Percentiles rank a stretch among this genome's conserved stretches.
Evolutionary conservation across 1,140 invertebrate genomes (phyloP).

Genomic region (Drosophila nigromelanica): DNA sequence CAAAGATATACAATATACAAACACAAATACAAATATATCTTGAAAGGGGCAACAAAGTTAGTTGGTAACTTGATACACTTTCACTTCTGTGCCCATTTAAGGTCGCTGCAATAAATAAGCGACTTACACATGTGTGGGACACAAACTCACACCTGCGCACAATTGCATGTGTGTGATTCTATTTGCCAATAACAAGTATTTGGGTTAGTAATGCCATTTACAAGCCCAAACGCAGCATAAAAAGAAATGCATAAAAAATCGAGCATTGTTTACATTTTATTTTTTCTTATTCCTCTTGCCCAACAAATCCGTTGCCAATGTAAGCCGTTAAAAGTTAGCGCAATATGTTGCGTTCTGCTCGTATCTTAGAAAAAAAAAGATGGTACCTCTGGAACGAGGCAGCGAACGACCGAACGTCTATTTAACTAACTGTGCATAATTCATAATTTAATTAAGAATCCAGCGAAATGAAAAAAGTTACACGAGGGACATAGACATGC

Average conservation of each 20-base stretch:
- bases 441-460: conserved; percentile 77
- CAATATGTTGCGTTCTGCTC: conserved; percentile 29
- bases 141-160: conserved; percentile 19
- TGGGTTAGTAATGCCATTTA: conserved; percentile 69
- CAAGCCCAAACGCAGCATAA: conserved; percentile 43
- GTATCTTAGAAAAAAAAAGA: conserved; percentile 28
- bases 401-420: conserved; percentile 55
- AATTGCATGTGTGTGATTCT: conserved; percentile 5
- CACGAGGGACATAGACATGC: conserved; percentile 46
- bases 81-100: conserved; percentile 58
- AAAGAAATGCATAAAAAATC: conserved; percentile 49
- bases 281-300: conserved; percentile 10
- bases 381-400: not conserved
- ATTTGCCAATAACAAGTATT: conserved; percentile 56
- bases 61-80: conserved; percentile 52
- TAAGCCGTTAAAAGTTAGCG: conserved; percentile 48
- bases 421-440: conserved; percentile 75
- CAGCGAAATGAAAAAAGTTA: conserved; percentile 64
- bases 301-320: conserved; percentile 50
- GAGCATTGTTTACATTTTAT: conserved; percentile 40
- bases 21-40: conserved; percentile 27
- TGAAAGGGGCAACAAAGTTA: conserved; percentile 22
- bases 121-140: conserved; percentile 37
- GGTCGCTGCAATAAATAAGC: conserved; percentile 58
- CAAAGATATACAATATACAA: conserved; percentile 2